Percentiles rank a stretch among this genome's conserved stretches.
Evolutionary conservation across 2,888 invertebrate species (phyloP).

Genomic region (Plebejus melissa): DNA sequence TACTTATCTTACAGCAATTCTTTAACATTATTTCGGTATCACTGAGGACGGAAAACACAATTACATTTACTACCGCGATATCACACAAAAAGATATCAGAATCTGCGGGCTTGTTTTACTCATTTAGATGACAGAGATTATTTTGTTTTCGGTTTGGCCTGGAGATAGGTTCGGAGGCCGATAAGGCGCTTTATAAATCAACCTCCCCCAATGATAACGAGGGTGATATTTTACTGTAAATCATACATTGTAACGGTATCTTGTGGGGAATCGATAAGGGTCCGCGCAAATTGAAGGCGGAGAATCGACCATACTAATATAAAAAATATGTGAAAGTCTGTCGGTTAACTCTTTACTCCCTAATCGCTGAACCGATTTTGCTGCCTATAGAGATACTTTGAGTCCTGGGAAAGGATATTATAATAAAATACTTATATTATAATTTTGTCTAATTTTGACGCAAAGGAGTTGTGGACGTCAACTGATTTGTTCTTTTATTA

Average conservation of each 20-base stretch:
- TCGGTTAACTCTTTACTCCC: no score
- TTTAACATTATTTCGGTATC: neutral
- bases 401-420: no score
- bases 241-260: constrained; percentile 60
- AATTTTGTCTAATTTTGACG: no score
- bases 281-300: neutral
- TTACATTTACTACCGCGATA: constrained; percentile 34
- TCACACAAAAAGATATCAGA: constrained; percentile 43
- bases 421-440: no score
- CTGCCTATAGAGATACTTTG: no score
- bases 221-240: constrained; percentile 62
- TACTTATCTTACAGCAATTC: neutral
- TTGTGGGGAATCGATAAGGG: constrained; percentile 47
- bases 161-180: constrained; percentile 42
- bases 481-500: no score
- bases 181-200: constrained; percentile 66
- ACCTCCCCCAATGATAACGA: constrained; percentile 67
- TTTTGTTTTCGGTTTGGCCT: constrained; percentile 46
- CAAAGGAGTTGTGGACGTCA: no score
- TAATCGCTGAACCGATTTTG: no score
- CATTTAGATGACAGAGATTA: constrained; percentile 47
- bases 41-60: constrained; percentile 19
- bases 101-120: constrained; percentile 43
- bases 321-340: no score
- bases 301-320: neutral